Evolutionary conservation across 2,113 vertebrate genomes (phyloP), one percentile per base, ranked within the genome.

Genomic region (Macaca mulatta): DNA sequence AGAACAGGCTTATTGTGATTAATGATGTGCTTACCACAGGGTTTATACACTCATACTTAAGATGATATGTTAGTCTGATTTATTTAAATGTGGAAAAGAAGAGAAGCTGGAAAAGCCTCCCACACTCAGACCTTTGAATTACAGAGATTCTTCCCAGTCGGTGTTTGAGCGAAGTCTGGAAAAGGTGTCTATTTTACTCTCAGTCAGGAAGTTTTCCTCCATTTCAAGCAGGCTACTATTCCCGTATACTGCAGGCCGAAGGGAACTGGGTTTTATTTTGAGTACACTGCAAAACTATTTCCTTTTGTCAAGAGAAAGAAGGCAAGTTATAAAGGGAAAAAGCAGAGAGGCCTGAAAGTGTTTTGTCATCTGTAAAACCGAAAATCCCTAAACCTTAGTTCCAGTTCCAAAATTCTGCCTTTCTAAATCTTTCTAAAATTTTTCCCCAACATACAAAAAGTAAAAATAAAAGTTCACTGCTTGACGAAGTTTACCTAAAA

Each of bases 401-500:
- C 17, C 23, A 59, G 17, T 45, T 89, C 50, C 87, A 83, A 91
- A 55, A 78, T 88, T 69, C 84, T 82, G 35, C 86, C 45, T 17
- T 89, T 74, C 72, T 52, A 23, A 93, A 78, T 32, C 27, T 64
- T 64, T 13, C 40, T 2, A 2, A 90, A 32, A 9, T 77, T 82
- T 59, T 92, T 14, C 16, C 5, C 35, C 32, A 50, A 50, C 23
- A 38, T 48, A 78, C 61, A 90, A 92, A 90, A 87, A 89, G n/a
- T 69, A 93, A 87, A 90, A 94, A 84, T 52, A 80, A 81, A 93
- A 93, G 48, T 48, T 93, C n/a, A 30, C 52, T 11, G 9, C 38
- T 79, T 94, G n/a, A 81, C 82, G 94, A 40, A 69, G 74, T 89
- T 80, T 90, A n/a, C 85, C 59, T 89, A 87, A 96, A 93, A 57